phyloP scores from a whole-genome alignment of 2,797 vertebrate genomes.

The Lagocephalus sceleratus region DNA sequence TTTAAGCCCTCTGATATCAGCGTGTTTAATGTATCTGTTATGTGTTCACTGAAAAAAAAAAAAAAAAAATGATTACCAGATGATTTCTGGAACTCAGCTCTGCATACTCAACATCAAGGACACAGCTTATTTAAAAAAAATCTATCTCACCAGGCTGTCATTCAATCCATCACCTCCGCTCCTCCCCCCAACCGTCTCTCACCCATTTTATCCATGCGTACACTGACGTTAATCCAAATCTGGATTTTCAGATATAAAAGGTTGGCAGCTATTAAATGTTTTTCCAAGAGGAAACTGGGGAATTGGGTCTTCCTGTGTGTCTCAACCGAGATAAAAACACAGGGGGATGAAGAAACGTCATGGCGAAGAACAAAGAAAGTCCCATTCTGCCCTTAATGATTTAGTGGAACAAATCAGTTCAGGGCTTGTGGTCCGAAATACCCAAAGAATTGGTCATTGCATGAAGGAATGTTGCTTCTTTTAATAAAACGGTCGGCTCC shows the following conservation, averaged over 20 bases:
- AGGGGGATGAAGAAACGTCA: constrained; percentile 54
- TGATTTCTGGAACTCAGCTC: constrained; percentile 23
- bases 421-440: constrained; percentile 39
- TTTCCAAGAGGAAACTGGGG: constrained; percentile 62
- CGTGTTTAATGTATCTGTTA: constrained; percentile 41
- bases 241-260: constrained; percentile 74
- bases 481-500: constrained; percentile 60
- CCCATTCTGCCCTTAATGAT: constrained; percentile 57
- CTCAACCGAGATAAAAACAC: constrained; percentile 59
- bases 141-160: constrained; percentile 48
- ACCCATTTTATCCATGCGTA: constrained; percentile 39
- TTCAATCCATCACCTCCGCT: constrained; percentile 39
- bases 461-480: constrained; percentile 67
- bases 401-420: constrained; percentile 60
- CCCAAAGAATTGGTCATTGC: constrained; percentile 61
- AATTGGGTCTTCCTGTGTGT: constrained; percentile 68
- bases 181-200: constrained; percentile 13
- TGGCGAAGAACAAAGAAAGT: constrained; percentile 57
- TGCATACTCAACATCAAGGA: constrained; percentile 38
- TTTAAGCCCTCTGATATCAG: constrained; percentile 27
- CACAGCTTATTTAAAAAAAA: constrained; percentile 51
- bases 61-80: constrained; percentile 31
- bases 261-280: constrained; percentile 56
- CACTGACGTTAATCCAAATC: constrained; percentile 70
- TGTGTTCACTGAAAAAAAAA: constrained; percentile 27